These are phyloP conservation scores for Frieseomelitta varia DNA, from an alignment of 1,140 invertebrate genomes.

Conservation along the genomic window DNA sequence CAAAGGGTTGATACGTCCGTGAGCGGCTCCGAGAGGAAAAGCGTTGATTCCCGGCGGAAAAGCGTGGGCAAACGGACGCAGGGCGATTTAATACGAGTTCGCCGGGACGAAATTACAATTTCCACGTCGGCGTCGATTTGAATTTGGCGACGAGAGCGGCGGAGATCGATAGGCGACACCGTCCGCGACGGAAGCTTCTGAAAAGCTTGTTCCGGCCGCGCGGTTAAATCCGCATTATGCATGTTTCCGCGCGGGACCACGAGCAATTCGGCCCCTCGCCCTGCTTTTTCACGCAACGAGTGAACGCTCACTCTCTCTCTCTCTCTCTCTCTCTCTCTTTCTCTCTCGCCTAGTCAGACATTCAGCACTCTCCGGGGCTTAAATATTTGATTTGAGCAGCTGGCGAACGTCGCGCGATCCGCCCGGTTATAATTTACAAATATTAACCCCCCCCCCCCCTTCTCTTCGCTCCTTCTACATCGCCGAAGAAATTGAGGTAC, in stretches of 20 bases:
- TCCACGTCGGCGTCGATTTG: slow-evolving; percentile 9
- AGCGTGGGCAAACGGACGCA: slow-evolving; percentile 16
- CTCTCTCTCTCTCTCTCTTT: too few relatives aligned
- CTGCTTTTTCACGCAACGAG: slow-evolving; percentile 20
- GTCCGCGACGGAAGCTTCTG: background rate
- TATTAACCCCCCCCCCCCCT: background rate
- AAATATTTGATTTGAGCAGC: slow-evolving; percentile 58
- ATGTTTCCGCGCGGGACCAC: background rate
- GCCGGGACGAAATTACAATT: slow-evolving; percentile 30
- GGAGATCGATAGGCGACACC: background rate
- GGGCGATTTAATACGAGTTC: slow-evolving; percentile 18
- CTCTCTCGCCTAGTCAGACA: slow-evolving; percentile 40
- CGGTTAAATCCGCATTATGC: slow-evolving; percentile 22
- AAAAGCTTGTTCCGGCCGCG: background rate
- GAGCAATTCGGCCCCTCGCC: background rate
- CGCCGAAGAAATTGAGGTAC: background rate
- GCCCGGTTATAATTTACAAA: slow-evolving; percentile 27
- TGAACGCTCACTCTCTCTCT: too few relatives aligned
- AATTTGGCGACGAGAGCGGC: background rate
- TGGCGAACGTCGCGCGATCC: slow-evolving; percentile 17
- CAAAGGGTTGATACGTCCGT: background rate
- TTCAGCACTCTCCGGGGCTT: slow-evolving; percentile 46
- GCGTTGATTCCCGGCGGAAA: background rate
- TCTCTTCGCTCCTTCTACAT: too few relatives aligned
- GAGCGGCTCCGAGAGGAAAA: background rate